A percentile compares a stretch with the other conserved stretches of the same genome.
Evolutionary conservation across 2,888 invertebrate genomes (phyloP).

Genomic region (Synergus japonicus): DNA sequence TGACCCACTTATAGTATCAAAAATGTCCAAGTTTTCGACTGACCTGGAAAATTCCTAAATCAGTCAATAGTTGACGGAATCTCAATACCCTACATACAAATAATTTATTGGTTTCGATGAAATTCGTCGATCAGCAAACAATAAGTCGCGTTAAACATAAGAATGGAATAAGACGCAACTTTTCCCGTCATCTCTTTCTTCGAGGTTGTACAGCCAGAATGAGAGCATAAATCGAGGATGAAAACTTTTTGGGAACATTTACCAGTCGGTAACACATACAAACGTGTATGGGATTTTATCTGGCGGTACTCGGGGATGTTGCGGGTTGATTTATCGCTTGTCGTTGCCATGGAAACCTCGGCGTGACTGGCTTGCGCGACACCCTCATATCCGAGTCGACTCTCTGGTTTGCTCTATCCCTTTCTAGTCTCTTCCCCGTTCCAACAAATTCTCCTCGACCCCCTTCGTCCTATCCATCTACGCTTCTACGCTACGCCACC

Average conservation of each 20-base stretch:
- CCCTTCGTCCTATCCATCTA: conserved; percentile 33
- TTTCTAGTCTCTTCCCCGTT: conserved; percentile 40
- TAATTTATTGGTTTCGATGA: conserved; percentile 4
- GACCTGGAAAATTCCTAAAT: conserved; percentile 19
- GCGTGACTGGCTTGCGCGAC: conserved; percentile 77
- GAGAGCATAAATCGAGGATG: conserved; percentile 64
- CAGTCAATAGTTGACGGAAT: neutral
- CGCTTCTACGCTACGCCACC: conserved; percentile 28
- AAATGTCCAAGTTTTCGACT: neutral
- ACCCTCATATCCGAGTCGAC: conserved; percentile 75
- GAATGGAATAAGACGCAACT: conserved; percentile 14
- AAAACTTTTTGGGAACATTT: conserved; percentile 65
- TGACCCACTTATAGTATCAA: neutral
- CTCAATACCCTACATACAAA: conserved; percentile 17
- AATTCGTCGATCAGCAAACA: conserved; percentile 9
- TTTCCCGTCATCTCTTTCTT: conserved; percentile 48
- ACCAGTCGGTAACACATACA: conserved; percentile 62
- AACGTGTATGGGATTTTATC: conserved; percentile 73
- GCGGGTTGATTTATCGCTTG: conserved; percentile 76
- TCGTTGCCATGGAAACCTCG: conserved; percentile 75
- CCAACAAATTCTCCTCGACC: conserved; percentile 37
- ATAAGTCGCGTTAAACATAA: conserved; percentile 21
- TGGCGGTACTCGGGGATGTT: conserved; percentile 74
- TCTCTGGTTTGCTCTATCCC: conserved; percentile 50
- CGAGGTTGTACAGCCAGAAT: conserved; percentile 52